phyloP scores from a whole-genome alignment of 2,888 invertebrate species.

The Blastobasis adustella region DNA sequence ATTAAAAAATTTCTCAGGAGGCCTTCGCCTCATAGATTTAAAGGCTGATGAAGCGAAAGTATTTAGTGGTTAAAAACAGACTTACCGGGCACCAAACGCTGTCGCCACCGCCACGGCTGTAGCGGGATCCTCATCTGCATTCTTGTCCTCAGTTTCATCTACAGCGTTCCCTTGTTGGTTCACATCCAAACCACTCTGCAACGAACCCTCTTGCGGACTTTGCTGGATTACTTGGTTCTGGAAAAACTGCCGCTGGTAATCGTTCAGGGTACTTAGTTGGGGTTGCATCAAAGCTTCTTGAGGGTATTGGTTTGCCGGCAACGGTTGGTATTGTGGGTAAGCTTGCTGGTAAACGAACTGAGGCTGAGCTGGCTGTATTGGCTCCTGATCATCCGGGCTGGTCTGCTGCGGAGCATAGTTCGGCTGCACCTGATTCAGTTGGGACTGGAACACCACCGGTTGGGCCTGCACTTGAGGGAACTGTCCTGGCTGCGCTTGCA shows the following conservation, averaged over 20 bases:
- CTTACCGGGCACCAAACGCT: constrained; percentile 62
- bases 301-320: constrained; percentile 21
- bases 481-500: constrained; percentile 14
- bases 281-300: constrained; percentile 18
- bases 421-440: constrained; percentile 20
- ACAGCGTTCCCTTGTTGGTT: constrained; percentile 56
- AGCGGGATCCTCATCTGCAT: constrained; percentile 31
- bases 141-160: constrained; percentile 36
- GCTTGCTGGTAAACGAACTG: constrained; percentile 20
- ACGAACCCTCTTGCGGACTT: constrained; percentile 24
- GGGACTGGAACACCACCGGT: constrained; percentile 30
- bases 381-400: constrained; percentile 6
- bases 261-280: constrained; percentile 16
- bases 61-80: constrained; percentile 5
- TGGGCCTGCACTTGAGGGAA: constrained; percentile 33
- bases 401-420: constrained; percentile 6
- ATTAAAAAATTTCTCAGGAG: no score
- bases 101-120: constrained; percentile 58
- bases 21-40: no score
- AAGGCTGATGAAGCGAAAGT: no score
- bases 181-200: constrained; percentile 55
- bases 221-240: constrained; percentile 19
- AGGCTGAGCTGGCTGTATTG: constrained; percentile 14
- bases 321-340: constrained; percentile 12
- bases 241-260: constrained; percentile 2